These are phyloP conservation scores for Hipposideros armiger DNA, from an alignment of 2,113 vertebrate genomes.

Conservation along the genomic window DNA sequence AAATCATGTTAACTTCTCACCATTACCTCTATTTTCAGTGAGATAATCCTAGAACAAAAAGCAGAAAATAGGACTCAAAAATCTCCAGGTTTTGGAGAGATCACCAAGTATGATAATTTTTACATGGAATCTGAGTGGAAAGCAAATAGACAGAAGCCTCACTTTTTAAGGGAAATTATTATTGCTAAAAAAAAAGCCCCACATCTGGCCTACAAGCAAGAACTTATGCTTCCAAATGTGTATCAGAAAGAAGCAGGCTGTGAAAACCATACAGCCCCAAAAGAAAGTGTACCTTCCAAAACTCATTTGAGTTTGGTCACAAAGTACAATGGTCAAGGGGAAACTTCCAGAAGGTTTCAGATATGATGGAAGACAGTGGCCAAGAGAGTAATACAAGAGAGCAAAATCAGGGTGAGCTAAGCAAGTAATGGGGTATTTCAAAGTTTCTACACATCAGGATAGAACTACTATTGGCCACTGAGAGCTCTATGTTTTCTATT, in stretches of 20 bases:
- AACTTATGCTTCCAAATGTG: background rate
- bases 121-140: background rate
- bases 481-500: background rate
- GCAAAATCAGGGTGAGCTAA: background rate
- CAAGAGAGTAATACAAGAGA: background rate
- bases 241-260: background rate
- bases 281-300: background rate
- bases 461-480: background rate
- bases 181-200: background rate
- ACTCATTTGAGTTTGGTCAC: background rate
- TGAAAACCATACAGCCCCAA: background rate
- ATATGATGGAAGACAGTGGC: background rate
- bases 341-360: background rate
- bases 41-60: background rate
- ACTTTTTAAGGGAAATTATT: background rate
- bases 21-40: background rate
- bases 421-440: background rate
- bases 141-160: background rate
- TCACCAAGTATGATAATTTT: background rate
- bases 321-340: background rate
- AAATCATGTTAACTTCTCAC: background rate
- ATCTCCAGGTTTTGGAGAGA: background rate
- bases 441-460: background rate
- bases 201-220: background rate
- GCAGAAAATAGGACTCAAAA: background rate